Conservation (phyloP, 2,113 vertebrate species). For the Spermophilus dauricus region DNA sequence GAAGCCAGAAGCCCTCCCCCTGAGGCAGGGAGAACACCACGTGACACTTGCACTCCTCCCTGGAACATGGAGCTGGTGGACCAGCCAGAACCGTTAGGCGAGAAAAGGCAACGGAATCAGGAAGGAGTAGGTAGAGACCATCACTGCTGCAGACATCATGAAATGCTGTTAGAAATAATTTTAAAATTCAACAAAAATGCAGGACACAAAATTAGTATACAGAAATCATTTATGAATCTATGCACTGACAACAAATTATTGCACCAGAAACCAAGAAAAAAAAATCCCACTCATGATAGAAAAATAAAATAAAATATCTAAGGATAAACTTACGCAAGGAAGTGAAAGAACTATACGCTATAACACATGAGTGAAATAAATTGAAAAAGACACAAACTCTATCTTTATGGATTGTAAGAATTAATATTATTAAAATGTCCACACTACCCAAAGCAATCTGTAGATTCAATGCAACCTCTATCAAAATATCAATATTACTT, state of each 20-base stretch:
- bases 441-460: background rate
- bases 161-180: background rate
- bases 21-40: background rate
- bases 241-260: background rate
- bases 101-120: background rate
- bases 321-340: background rate
- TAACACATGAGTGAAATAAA: too few relatives aligned
- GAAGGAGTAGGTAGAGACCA: background rate
- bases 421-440: background rate
- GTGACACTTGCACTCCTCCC: background rate
- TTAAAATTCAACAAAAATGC: background rate
- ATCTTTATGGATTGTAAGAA: background rate
- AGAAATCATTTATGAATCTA: background rate
- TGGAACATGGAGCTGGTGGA: background rate
- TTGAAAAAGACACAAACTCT: background rate
- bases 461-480: background rate
- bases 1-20: background rate
- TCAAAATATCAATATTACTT: background rate
- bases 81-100: background rate
- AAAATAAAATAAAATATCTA: background rate
- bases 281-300: background rate
- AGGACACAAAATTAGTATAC: background rate
- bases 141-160: background rate
- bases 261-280: background rate
- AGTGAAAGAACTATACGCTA: background rate